These are phyloP conservation scores for Holacanthella duospinosa DNA, from an alignment of 2,888 invertebrate species.

Conservation along the genomic window DNA sequence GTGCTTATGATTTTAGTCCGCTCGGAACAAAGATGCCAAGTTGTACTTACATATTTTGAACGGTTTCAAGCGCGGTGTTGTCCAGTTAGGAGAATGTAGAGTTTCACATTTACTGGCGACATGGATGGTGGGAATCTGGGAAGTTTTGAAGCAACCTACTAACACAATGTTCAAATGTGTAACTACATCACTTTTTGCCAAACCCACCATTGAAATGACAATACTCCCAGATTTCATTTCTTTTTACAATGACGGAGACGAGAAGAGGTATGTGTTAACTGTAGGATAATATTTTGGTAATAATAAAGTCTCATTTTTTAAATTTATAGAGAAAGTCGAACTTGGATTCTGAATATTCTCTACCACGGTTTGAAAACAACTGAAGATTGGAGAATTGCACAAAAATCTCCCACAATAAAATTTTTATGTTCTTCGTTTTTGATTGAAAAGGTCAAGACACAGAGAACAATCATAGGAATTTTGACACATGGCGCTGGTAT, in stretches of 20 bases:
- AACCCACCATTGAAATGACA: constrained; percentile 28
- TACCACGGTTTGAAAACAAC: constrained; percentile 24
- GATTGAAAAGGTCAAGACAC: constrained; percentile 24
- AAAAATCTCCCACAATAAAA: constrained; percentile 31
- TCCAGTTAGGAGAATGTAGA: constrained; percentile 22
- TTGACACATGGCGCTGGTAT: constrained; percentile 26
- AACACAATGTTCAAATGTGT: constrained; percentile 28
- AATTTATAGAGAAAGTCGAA: constrained; percentile 29
- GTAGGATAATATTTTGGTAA: too few species aligned
- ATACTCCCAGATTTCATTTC: constrained; percentile 33
- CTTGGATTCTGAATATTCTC: constrained; percentile 32
- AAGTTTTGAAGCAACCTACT: constrained; percentile 25
- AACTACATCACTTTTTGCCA: constrained; percentile 29
- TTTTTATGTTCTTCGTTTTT: constrained; percentile 31
- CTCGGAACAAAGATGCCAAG: constrained; percentile 25
- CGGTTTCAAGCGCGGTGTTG: constrained; percentile 25
- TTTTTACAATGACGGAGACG: constrained; percentile 33
- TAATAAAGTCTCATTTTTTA: neutral
- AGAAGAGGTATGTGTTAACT: constrained; percentile 23
- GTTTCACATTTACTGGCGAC: constrained; percentile 25
- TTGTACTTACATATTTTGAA: constrained; percentile 34
- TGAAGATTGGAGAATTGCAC: constrained; percentile 33
- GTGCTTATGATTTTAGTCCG: constrained; percentile 8
- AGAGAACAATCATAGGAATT: constrained; percentile 26
- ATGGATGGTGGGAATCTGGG: constrained; percentile 31